Percentiles rank a stretch among this genome's conserved stretches.
Conservation (phyloP, 2,113 vertebrate species). For the Suricata suricatta region DNA sequence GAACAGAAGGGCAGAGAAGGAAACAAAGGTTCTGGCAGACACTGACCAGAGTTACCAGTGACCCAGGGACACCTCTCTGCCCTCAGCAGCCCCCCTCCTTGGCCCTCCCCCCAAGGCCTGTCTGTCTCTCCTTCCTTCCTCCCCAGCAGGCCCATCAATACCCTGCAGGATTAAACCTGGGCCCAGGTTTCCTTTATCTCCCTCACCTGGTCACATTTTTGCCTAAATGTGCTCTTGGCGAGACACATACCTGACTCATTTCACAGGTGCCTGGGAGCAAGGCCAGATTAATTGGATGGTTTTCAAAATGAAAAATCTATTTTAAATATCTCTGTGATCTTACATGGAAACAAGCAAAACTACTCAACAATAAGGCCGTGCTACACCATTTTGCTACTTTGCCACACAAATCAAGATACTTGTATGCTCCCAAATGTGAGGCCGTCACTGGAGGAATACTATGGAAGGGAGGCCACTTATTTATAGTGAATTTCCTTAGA, state of each 20-base stretch:
- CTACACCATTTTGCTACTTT: background rate
- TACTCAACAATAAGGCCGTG: background rate
- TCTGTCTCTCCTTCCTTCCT: background rate
- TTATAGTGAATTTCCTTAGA: background rate
- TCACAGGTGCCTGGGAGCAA: background rate
- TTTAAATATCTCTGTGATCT: background rate
- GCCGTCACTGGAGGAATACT: background rate
- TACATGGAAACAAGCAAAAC: background rate
- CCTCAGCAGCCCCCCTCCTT: background rate
- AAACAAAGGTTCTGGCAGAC: background rate
- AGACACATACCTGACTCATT: background rate
- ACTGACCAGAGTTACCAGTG: too few species aligned
- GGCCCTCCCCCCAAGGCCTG: fast-evolving
- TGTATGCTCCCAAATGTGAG: background rate
- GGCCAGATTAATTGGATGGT: conserved; percentile 8
- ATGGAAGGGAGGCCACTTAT: background rate
- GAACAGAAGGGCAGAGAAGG: background rate
- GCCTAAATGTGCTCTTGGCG: background rate
- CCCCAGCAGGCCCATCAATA: background rate
- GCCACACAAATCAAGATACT: background rate
- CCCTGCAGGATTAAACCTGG: background rate
- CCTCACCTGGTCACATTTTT: background rate
- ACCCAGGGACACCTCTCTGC: background rate
- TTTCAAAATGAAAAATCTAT: conserved; percentile 34
- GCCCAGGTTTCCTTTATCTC: background rate